Conservation (phyloP, 2,888 invertebrate genomes). For the Agapostemon virescens region DNA sequence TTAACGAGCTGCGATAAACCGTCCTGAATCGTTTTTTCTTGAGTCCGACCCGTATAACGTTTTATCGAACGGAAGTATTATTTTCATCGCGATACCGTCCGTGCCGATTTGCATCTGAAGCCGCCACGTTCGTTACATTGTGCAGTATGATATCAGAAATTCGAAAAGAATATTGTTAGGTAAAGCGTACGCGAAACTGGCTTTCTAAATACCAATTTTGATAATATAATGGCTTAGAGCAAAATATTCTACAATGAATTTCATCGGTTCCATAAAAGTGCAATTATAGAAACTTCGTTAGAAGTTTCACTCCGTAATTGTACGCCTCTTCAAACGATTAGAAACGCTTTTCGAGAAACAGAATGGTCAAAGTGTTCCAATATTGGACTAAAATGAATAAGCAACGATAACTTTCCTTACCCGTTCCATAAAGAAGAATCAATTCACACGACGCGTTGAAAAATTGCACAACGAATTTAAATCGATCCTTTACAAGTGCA, state of each 20-base stretch:
- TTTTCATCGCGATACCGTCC: slow-evolving; percentile 3
- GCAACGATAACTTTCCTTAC: neutral
- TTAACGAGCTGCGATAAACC: slow-evolving; percentile 65
- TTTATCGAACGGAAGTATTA: slow-evolving; percentile 55
- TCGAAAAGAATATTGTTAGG: neutral
- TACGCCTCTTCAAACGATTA: neutral
- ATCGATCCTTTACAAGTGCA: neutral
- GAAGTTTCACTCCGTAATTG: neutral
- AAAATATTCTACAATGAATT: too few species aligned
- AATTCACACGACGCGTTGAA: too few species aligned
- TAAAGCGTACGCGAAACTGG: too few species aligned
- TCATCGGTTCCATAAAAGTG: neutral
- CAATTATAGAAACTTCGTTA: neutral
- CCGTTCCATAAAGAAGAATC: too few species aligned
- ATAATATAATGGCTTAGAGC: too few species aligned
- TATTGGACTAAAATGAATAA: neutral
- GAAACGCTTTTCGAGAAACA: neutral
- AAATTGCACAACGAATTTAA: too few species aligned
- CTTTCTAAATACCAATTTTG: too few species aligned
- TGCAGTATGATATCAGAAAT: neutral
- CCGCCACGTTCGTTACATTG: neutral
- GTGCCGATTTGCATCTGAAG: neutral
- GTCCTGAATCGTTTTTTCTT: slow-evolving; percentile 54
- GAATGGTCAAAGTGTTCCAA: neutral
- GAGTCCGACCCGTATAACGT: neutral